phyloP scores from a whole-genome alignment of 1,140 invertebrate genomes.

The Pissodes strobi region DNA sequence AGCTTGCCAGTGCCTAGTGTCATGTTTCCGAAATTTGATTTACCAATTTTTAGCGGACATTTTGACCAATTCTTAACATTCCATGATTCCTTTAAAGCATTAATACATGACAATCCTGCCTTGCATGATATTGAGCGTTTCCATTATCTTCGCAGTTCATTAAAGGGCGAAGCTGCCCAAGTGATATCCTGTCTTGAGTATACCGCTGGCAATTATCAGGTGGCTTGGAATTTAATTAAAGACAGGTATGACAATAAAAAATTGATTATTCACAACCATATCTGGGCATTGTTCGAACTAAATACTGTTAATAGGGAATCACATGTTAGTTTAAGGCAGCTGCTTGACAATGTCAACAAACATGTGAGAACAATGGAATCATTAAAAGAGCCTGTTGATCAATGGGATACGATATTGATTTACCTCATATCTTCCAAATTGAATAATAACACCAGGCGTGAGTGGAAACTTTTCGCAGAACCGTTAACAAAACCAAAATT shows the following conservation, averaged over 20 bases:
- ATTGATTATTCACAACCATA: conserved; percentile 21
- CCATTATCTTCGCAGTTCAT: conserved; percentile 20
- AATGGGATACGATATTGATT: conserved; percentile 44
- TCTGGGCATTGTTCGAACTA: conserved; percentile 14
- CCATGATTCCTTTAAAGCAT: conserved; percentile 1
- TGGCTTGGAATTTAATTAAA: conserved; percentile 25
- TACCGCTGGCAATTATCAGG: conserved; percentile 20
- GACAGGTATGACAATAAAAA: conserved; percentile 29
- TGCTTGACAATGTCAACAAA: conserved; percentile 37
- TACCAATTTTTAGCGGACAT: neutral
- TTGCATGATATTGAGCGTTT: neutral
- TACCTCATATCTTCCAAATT: conserved; percentile 24
- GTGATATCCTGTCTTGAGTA: conserved; percentile 18
- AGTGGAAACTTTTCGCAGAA: conserved; percentile 22
- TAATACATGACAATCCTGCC: conserved; percentile 2
- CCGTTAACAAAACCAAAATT: neutral
- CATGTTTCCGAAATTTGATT: neutral
- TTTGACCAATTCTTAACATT: neutral
- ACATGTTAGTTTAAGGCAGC: conserved; percentile 17
- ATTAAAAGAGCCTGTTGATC: conserved; percentile 27
- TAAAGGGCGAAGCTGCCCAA: conserved; percentile 19
- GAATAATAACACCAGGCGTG: conserved; percentile 5
- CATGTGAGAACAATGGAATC: conserved; percentile 34
- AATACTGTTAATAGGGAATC: conserved; percentile 30
- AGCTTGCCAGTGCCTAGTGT: neutral